Conservation (phyloP, 35 echinoderm and acorn worm species). For the Holothuria glaberrima region DNA sequence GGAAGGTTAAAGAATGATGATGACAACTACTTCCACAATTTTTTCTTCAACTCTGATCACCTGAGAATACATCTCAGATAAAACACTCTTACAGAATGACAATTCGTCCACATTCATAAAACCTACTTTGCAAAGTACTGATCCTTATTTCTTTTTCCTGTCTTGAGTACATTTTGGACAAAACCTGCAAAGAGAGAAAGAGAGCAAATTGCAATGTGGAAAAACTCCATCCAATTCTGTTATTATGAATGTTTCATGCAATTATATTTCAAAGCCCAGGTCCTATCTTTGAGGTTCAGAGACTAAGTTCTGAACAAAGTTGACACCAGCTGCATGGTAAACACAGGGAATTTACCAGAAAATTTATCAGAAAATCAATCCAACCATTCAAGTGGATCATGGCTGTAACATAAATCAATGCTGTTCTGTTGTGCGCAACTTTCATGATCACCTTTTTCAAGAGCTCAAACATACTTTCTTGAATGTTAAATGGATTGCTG, state of each 20-base stretch:
- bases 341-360: too few relatives aligned
- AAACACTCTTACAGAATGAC: not conserved
- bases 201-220: not conserved
- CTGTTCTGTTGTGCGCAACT: too few relatives aligned
- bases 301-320: too few relatives aligned
- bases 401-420: too few relatives aligned
- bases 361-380: too few relatives aligned
- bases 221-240: not conserved
- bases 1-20: not conserved
- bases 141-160: constrained; percentile 91
- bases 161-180: constrained; percentile 92
- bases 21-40: not conserved
- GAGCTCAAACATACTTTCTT: too few relatives aligned
- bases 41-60: not conserved
- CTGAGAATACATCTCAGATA: not conserved
- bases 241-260: not conserved
- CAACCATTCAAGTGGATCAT: too few relatives aligned
- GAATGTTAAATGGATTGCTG: too few relatives aligned
- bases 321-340: not conserved
- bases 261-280: not conserved
- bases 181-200: constrained; percentile 65
- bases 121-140: not conserved
- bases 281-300: not conserved
- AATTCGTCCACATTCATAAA: not conserved
- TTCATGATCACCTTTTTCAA: too few relatives aligned